Evolutionary conservation across 53 echinoderm and acorn worm genomes (phyloP), one percentile per base, ranked within the genome.

Genomic region (Zoroaster sp.): DNA sequence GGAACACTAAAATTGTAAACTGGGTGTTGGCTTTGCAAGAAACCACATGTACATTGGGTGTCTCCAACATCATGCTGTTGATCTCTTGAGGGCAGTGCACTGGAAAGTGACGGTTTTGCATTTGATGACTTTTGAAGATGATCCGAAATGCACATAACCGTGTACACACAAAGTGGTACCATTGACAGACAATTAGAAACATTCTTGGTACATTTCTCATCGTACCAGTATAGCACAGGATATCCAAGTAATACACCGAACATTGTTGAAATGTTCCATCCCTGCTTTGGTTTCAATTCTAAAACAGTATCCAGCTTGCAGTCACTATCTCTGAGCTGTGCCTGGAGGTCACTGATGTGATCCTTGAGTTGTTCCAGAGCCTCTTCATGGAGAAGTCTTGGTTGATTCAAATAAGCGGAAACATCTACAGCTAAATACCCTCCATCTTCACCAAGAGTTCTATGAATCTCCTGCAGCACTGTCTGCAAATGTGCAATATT

Each of bases 1-100:
- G 95, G 95, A 31, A 91, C 55, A 55, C 95, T 95, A 73, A 95
- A 95, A 15, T 92, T 93, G 74, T 88, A 93, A 54, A 93, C 38
- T 9, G 70, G 55, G 70, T 93, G 91, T 49, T n/a, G 47, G 17
- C 23, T 46, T 49, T 34, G 4, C 1, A 2, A 47, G 51, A 39
- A 17, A n/a, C n/a, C n/a, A n/a, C n/a, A n/a, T 21, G 17, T 72
- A 3, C 7, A 6, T n/a, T 18, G 21, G 39, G 73, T 47, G 45
- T 13, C 44, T 23, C 10, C 44, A 1, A 47, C 30, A 9, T 10
- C 28, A 28, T 44, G 4, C 13, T n/a, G 28, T 23, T 25, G 10
- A 47, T n/a, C 39, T 32, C 43, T 23, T 75, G 74, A 69, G 28
- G 17, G 35, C 15, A 18, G 71, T 3, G 17, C 32, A 6, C 18